Conservation (phyloP, 2,888 invertebrate genomes). For the Uloborus plumipes region DNA sequence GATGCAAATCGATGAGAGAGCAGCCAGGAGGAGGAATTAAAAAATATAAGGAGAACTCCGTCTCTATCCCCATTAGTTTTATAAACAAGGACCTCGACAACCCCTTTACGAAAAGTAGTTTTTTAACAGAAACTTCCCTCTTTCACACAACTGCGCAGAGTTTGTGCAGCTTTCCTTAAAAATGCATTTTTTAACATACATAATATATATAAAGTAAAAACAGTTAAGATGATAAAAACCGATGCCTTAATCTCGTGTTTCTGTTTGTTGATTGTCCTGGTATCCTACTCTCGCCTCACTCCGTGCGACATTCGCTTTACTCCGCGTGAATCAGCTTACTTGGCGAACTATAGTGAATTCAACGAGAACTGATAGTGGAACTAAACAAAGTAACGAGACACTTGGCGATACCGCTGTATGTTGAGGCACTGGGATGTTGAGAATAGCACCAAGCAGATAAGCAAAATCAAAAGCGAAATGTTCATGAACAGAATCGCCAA, state of each 20-base stretch:
- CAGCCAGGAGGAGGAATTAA: constrained; percentile 17
- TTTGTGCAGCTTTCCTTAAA: constrained; percentile 63
- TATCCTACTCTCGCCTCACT: no score
- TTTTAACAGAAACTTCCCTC: constrained; percentile 48
- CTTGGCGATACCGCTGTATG: no score
- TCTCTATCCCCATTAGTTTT: constrained; percentile 61
- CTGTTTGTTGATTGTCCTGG: constrained; percentile 46
- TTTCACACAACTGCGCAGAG: constrained; percentile 46
- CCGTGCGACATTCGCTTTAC: no score
- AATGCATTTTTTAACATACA: constrained; percentile 62
- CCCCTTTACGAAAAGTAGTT: constrained; percentile 60
- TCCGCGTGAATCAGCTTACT: no score
- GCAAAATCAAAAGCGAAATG: no score
- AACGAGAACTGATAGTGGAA: no score
- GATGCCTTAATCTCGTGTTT: constrained; percentile 62
- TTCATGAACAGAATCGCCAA: no score
- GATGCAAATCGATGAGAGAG: constrained; percentile 13
- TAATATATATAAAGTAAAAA: constrained; percentile 50
- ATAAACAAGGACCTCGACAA: constrained; percentile 42
- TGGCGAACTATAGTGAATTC: no score
- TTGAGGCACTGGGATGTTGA: no score
- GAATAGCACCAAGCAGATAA: no score
- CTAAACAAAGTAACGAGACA: no score
- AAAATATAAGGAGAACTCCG: constrained; percentile 44
- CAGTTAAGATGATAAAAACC: constrained; percentile 53